phyloP scores from a whole-genome alignment of 2,113 vertebrate genomes.

The Saccopteryx leptura region DNA sequence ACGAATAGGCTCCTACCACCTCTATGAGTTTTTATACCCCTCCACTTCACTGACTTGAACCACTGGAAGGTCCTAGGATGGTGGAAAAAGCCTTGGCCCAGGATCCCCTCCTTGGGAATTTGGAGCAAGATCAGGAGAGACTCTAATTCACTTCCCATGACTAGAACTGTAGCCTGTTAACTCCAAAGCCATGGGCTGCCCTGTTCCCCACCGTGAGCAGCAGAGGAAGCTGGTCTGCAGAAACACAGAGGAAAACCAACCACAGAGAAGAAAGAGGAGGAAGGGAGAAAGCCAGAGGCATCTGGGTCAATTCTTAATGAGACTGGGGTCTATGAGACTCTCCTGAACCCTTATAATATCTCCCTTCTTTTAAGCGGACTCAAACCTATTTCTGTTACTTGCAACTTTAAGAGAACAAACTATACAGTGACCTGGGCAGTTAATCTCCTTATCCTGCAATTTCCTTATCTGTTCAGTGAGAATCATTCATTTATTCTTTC shows the following conservation, averaged over 20 bases:
- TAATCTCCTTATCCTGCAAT: not conserved
- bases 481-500: not conserved
- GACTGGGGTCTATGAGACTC: too few species aligned
- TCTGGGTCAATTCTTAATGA: not conserved
- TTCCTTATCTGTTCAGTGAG: not conserved
- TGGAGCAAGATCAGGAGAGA: not conserved
- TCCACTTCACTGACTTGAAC: not conserved
- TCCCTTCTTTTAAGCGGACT: not conserved
- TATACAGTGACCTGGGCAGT: not conserved
- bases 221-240: not conserved
- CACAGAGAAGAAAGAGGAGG: not conserved
- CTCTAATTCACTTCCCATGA: not conserved
- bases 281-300: not conserved
- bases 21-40: not conserved
- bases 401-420: not conserved
- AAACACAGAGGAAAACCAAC: not conserved
- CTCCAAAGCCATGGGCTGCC: not conserved
- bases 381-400: not conserved
- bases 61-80: not conserved
- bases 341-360: not conserved
- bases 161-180: not conserved
- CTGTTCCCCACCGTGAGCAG: not conserved
- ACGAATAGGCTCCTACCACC: not conserved
- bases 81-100: not conserved
- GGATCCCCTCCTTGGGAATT: not conserved